A percentile compares a stretch with the other conserved stretches of the same genome.
Evolutionary conservation across 2,113 vertebrate species (phyloP).

Genomic region (Psittacula cyanocephala): DNA sequence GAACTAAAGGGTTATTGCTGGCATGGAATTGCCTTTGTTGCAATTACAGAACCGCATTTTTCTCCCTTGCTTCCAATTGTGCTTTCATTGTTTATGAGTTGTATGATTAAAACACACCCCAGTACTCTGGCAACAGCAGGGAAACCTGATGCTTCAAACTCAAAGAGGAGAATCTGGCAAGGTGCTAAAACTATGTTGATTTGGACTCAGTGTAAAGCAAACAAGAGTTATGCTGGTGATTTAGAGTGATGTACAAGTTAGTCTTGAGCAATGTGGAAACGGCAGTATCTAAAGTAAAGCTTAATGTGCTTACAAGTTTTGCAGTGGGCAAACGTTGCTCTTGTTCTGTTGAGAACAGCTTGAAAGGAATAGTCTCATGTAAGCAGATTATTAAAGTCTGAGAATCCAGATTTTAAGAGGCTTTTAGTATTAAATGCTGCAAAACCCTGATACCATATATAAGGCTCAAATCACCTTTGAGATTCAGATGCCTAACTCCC

Average conservation of each 20-base stretch:
- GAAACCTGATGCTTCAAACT: slow-evolving; percentile 9
- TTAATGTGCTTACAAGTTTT: slow-evolving; percentile 1
- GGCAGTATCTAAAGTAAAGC: background rate
- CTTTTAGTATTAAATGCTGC: slow-evolving; percentile 43
- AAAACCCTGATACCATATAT: background rate
- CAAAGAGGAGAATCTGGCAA: slow-evolving; percentile 25
- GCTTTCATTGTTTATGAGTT: slow-evolving; percentile 51
- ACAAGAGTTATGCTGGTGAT: background rate
- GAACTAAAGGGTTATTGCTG: slow-evolving; percentile 47
- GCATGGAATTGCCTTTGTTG: slow-evolving; percentile 45
- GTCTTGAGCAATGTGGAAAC: background rate
- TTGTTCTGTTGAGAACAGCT: slow-evolving; percentile 2
- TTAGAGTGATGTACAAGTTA: background rate
- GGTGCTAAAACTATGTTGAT: slow-evolving; percentile 37
- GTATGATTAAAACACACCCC: slow-evolving; percentile 45
- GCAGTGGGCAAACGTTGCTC: background rate
- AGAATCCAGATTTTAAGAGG: slow-evolving; percentile 56
- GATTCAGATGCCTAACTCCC: background rate
- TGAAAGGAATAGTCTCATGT: background rate
- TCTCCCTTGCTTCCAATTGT: slow-evolving; percentile 46
- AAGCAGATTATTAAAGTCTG: slow-evolving; percentile 50
- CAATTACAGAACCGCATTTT: slow-evolving; percentile 58
- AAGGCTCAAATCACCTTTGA: background rate
- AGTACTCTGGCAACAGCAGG: background rate
- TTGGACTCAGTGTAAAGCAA: background rate